Conservation (phyloP, 1,140 invertebrate genomes). For the Polypedilum pembai region DNA sequence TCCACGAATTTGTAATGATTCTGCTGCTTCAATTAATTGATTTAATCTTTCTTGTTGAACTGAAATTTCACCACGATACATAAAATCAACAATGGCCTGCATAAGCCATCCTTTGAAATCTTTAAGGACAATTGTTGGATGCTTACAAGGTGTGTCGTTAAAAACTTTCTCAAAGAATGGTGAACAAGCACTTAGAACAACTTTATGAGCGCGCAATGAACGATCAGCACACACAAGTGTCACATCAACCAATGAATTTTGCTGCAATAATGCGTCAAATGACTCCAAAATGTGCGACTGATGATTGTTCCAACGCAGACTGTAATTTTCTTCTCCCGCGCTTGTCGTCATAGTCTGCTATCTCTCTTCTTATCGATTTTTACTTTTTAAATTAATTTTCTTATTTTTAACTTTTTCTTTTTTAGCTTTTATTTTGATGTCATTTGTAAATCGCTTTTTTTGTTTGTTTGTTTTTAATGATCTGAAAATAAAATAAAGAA, state of each 20-base stretch:
- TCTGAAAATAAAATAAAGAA: too few species aligned
- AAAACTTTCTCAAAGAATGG: conserved; percentile 85
- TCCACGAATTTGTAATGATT: conserved; percentile 73
- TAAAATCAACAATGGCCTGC: conserved; percentile 81
- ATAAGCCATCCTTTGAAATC: conserved; percentile 80
- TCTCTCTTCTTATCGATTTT: neutral
- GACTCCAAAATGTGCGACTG: conserved; percentile 75
- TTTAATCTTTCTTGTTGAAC: conserved; percentile 74
- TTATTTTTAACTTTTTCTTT: too few species aligned
- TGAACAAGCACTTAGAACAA: conserved; percentile 82
- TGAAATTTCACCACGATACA: conserved; percentile 85
- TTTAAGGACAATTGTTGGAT: conserved; percentile 84
- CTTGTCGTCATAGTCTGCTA: conserved; percentile 41
- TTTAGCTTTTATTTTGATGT: neutral
- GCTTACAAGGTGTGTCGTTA: conserved; percentile 84
- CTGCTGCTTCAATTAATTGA: conserved; percentile 74
- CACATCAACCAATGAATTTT: conserved; percentile 78
- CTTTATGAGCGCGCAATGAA: conserved; percentile 77
- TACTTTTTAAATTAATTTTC: neutral
- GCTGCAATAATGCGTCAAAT: conserved; percentile 75
- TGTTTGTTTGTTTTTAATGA: neutral
- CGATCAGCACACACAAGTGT: conserved; percentile 79
- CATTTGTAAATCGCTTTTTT: neutral
- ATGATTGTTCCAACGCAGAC: conserved; percentile 87
- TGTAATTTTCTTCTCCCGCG: conserved; percentile 74